Evolutionary conservation across 2,888 invertebrate species (phyloP), one percentile per base, ranked within the genome.

Genomic region (Drosophila meridiana): DNA sequence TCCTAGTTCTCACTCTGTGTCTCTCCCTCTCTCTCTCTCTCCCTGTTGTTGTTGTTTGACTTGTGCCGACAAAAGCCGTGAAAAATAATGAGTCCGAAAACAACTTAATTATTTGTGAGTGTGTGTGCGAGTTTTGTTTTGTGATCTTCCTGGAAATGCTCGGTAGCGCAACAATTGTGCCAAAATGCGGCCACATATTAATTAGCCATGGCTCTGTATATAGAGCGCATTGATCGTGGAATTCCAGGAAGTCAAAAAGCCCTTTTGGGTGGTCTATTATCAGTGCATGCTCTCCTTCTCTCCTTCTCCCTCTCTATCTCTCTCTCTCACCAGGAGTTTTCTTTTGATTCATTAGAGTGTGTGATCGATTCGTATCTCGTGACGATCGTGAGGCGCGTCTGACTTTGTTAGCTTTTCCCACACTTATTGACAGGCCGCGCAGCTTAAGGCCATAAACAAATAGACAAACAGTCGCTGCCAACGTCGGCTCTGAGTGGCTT

Each of bases 51-150:
- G 69, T 73, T 69, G 80, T 77, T 83, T 89, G 90, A 83, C 90
- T 86, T 89, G 85, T 89, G 89, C 90, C 81, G 83, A 84, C 84
- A 85, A 85, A 85, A 87, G 85, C 87, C 87, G 85, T 85, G 85
- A 85, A 85, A 82, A 85, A 85, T 85, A 85, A 87, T 85, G 83
- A 81, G 71, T 75, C 81, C 81, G 69, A 82, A 82, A 85, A 85
- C 87, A 85, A 81, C 87, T 81, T 85, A 85, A 85, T 85, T 85
- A 87, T 87, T 82, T 82, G 69, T 71, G 47, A 38, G 53, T 58
- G 61, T 63, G 50, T 62, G 70, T 26, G 45, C 13, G 45, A 13
- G 38, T 32, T 57, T 28, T 8, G 13, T 20, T 61, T 50, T 26
- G 57, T 42, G 59, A 42, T 77, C 69, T 85, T 85, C 85, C 81